These are phyloP conservation scores for Torymus tubicola DNA, from an alignment of 2,888 invertebrate genomes.

Conservation along the genomic window DNA sequence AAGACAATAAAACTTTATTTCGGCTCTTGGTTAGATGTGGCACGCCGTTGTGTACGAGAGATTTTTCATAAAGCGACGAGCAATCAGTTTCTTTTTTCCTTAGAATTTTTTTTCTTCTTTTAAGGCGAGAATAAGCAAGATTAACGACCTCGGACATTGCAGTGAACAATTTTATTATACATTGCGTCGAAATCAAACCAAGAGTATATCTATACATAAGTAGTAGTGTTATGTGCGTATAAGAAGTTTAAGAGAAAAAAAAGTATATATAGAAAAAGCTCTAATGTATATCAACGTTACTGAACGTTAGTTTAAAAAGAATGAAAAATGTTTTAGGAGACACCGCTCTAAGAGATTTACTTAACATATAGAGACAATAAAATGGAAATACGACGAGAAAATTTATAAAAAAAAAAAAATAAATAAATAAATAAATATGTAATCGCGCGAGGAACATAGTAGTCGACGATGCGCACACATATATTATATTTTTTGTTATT, in stretches of 20 bases:
- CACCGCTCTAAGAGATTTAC: conserved; percentile 69
- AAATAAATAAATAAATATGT: conserved; percentile 35
- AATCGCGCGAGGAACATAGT: conserved; percentile 12
- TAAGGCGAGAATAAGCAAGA: conserved; percentile 1
- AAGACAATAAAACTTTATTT: conserved; percentile 10
- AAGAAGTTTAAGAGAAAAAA: conserved; percentile 15
- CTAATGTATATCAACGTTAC: not conserved
- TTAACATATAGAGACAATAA: conserved; percentile 62
- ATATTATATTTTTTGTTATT: conserved; percentile 62
- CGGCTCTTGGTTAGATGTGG: conserved; percentile 4
- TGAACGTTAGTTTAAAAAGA: conserved; percentile 6
- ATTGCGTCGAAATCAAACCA: conserved; percentile 12
- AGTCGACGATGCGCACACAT: conserved; percentile 33
- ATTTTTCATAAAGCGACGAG: conserved; percentile 49
- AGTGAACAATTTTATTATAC: conserved; percentile 25
- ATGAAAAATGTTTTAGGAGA: conserved; percentile 23
- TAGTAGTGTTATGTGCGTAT: conserved; percentile 19
- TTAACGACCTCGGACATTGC: conserved; percentile 40
- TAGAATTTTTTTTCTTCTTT: not conserved
- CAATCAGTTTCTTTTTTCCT: conserved; percentile 45
- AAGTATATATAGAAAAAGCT: conserved; percentile 14
- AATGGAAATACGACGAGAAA: conserved; percentile 2
- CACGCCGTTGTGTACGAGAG: conserved; percentile 18
- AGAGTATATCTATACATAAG: conserved; percentile 24
- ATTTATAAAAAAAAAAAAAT: conserved; percentile 1